Evolutionary conservation across 2,888 invertebrate species (phyloP).

Genomic region (Merodon equestris): DNA sequence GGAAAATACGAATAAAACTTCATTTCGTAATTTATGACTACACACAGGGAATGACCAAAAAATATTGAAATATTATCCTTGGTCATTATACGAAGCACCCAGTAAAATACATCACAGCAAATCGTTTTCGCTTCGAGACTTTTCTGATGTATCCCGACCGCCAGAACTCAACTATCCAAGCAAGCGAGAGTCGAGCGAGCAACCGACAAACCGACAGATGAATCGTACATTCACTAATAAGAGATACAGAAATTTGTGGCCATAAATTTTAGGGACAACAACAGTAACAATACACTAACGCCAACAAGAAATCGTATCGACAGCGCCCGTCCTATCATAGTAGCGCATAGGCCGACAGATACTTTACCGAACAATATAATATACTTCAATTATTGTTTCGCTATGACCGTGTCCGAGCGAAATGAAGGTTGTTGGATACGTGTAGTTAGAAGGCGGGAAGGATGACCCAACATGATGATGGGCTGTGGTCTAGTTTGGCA

Average conservation of each 20-base stretch:
- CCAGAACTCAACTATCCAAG: no score
- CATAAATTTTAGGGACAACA: conserved; percentile 49
- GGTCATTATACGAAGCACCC: conserved; percentile 66
- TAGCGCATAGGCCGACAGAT: conserved; percentile 55
- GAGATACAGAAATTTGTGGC: conserved; percentile 11
- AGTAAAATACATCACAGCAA: conserved; percentile 66
- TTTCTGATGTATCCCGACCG: conserved; percentile 32
- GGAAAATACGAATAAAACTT: conserved; percentile 55
- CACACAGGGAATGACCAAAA: conserved; percentile 63
- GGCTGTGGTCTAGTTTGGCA: conserved; percentile 30
- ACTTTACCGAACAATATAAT: conserved; percentile 61
- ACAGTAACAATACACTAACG: no score
- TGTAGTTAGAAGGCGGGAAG: conserved; percentile 33
- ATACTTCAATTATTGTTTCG: conserved; percentile 61
- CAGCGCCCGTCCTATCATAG: no score
- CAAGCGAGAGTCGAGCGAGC: conserved; percentile 5
- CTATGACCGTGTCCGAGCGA: conserved; percentile 18
- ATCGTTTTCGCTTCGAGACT: conserved; percentile 61
- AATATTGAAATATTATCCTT: conserved; percentile 68
- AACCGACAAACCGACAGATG: conserved; percentile 17
- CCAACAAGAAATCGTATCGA: conserved; percentile 35
- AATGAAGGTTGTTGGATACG: conserved; percentile 19
- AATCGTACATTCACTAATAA: conserved; percentile 8
- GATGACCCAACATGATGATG: not conserved
- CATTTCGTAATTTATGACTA: conserved; percentile 66